A percentile compares a stretch with the other conserved stretches of the same genome.
Evolutionary conservation across 2,888 invertebrate genomes (phyloP).

Genomic region (Ophion ellenae): DNA sequence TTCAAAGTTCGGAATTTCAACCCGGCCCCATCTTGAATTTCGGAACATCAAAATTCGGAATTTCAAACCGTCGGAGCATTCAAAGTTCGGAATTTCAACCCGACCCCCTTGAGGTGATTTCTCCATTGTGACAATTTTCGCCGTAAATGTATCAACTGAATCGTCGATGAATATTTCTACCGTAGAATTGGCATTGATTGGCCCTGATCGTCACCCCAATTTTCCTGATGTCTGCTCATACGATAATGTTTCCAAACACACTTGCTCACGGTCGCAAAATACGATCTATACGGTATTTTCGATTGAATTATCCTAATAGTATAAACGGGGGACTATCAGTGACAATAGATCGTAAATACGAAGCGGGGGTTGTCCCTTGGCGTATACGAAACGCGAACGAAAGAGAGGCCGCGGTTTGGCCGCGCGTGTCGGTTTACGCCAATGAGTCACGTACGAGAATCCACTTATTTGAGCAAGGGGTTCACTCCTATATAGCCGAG

Average conservation of each 20-base stretch:
- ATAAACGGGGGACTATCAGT: slow-evolving; percentile 25
- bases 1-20: too few relatives aligned
- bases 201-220: neutral
- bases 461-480: slow-evolving; percentile 56
- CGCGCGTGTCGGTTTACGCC: slow-evolving; percentile 50
- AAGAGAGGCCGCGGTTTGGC: slow-evolving; percentile 11
- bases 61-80: too few relatives aligned
- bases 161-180: too few relatives aligned
- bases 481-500: slow-evolving; percentile 33
- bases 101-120: too few relatives aligned
- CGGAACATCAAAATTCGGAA: too few relatives aligned
- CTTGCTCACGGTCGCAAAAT: slow-evolving; percentile 6
- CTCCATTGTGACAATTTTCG: too few relatives aligned
- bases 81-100: too few relatives aligned
- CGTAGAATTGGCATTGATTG: too few relatives aligned
- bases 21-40: too few relatives aligned
- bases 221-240: neutral
- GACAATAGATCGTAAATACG: slow-evolving; percentile 40
- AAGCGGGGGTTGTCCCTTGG: neutral
- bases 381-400: slow-evolving; percentile 13
- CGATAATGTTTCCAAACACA: neutral
- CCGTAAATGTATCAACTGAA: too few relatives aligned
- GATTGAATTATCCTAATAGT: slow-evolving; percentile 40
- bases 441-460: slow-evolving; percentile 65
- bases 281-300: slow-evolving; percentile 3